A percentile compares a stretch with the other conserved stretches of the same genome.
phyloP scores from a whole-genome alignment of 2,888 invertebrate genomes.

The Pemphredon lugubris region DNA sequence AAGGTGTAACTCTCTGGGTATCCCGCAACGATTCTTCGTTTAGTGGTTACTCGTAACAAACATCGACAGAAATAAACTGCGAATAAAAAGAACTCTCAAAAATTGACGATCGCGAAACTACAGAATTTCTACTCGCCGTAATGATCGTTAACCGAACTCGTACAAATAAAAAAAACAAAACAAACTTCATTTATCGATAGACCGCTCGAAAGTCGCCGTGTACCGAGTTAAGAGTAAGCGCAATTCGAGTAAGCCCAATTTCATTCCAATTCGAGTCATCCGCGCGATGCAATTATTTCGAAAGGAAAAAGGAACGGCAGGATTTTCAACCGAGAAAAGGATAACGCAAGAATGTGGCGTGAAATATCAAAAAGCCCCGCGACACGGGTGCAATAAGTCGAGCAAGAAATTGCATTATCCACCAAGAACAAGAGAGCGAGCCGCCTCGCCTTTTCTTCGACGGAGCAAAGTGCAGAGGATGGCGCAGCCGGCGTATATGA shows the following conservation, averaged over 20 bases:
- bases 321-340: background rate
- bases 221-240: too few relatives aligned
- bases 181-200: too few relatives aligned
- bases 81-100: too few relatives aligned
- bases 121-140: too few relatives aligned
- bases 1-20: constrained; percentile 13
- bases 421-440: constrained; percentile 32
- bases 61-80: constrained; percentile 10
- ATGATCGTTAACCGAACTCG: too few relatives aligned
- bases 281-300: too few relatives aligned
- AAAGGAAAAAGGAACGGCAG: background rate
- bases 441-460: constrained; percentile 4
- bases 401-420: constrained; percentile 50
- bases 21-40: constrained; percentile 34
- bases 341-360: background rate
- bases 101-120: too few relatives aligned
- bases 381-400: constrained; percentile 38
- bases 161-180: too few relatives aligned
- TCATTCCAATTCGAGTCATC: too few relatives aligned
- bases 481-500: constrained; percentile 69
- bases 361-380: constrained; percentile 14
- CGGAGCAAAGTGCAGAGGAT: constrained; percentile 7
- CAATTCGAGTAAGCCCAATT: too few relatives aligned
- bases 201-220: too few relatives aligned
- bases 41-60: constrained; percentile 3